phyloP scores from a whole-genome alignment of 2,113 vertebrate species.

The Leucopsar rothschildi region DNA sequence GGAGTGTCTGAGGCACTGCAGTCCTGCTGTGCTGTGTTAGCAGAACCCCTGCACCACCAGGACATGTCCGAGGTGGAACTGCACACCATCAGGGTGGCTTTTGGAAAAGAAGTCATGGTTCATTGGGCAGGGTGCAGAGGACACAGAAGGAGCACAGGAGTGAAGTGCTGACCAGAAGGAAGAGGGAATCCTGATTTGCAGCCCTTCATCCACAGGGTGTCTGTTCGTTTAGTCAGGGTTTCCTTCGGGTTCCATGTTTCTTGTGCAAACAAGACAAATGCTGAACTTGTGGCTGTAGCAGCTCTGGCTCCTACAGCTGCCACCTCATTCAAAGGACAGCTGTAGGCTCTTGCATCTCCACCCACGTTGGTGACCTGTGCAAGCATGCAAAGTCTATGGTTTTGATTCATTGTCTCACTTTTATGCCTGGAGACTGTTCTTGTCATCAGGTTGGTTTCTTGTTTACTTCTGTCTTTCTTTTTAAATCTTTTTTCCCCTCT shows the following conservation, averaged over 20 bases:
- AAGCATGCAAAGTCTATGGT: not conserved
- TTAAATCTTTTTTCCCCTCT: not conserved
- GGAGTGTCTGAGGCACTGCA: rapidly evolving
- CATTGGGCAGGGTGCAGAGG: not conserved
- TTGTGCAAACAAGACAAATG: not conserved
- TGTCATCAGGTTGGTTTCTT: not conserved
- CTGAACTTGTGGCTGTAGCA: not conserved
- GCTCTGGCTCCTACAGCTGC: not conserved
- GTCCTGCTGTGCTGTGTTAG: not conserved
- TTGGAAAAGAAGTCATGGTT: not conserved
- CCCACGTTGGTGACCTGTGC: not conserved
- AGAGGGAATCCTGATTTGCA: not conserved
- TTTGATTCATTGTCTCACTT: not conserved
- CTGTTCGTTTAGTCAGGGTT: rapidly evolving
- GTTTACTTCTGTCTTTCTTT: not conserved
- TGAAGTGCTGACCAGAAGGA: not conserved
- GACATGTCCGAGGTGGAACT: not conserved
- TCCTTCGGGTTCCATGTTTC: not conserved
- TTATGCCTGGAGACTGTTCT: not conserved
- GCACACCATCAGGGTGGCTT: not conserved
- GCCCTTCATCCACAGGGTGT: not conserved
- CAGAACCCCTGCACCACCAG: not conserved
- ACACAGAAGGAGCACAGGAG: not conserved
- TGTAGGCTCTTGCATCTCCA: not conserved
- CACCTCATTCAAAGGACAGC: not conserved